A percentile compares a stretch with the other conserved stretches of the same genome.
phyloP scores from a whole-genome alignment of 2,888 invertebrate species.

The Troilus luridus region DNA sequence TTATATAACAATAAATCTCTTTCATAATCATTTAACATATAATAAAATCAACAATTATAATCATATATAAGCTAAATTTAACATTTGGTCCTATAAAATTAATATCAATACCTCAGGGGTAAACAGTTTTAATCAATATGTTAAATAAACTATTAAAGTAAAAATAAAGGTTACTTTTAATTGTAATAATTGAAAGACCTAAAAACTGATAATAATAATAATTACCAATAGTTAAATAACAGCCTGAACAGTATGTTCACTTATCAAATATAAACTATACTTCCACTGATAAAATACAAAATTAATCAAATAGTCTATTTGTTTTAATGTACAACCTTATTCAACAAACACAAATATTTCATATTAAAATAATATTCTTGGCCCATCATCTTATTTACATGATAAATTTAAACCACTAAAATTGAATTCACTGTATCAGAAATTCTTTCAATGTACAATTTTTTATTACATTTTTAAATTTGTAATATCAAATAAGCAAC shows the following conservation, averaged over 20 bases:
- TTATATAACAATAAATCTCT: conserved; percentile 4
- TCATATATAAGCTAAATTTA: neutral
- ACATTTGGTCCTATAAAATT: neutral
- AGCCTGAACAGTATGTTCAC: neutral
- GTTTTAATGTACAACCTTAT: neutral
- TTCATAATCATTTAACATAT: neutral
- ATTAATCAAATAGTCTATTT: neutral
- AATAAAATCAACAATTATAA: conserved; percentile 29
- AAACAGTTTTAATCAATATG: neutral
- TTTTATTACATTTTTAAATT: neutral
- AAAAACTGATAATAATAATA: neutral
- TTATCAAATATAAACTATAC: neutral
- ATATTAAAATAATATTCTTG: neutral
- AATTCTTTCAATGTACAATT: neutral
- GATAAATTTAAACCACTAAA: neutral
- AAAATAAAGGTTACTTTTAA: neutral
- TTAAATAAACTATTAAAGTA: neutral
- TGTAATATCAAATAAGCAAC: neutral
- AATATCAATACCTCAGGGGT: neutral
- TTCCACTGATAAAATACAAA: neutral
- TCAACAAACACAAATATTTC: neutral
- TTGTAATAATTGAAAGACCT: neutral
- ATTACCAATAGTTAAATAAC: neutral
- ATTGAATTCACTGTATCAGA: neutral
- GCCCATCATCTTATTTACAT: neutral